Base-by-base conservation (phyloP, 1,140 invertebrate genomes). In the Neodiprion fabricii region DNA sequence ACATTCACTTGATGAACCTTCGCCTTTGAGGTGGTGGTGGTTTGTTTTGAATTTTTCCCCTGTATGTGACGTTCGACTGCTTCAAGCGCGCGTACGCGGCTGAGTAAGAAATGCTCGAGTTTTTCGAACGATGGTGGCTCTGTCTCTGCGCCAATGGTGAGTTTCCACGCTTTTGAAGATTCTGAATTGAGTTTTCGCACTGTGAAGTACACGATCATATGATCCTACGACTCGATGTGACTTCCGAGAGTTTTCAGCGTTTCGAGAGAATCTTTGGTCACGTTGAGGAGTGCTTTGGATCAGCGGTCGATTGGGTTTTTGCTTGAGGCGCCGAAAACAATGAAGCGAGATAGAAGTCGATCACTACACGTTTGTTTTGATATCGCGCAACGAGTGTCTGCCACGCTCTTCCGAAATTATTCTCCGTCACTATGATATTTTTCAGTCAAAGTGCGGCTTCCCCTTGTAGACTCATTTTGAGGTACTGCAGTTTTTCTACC, bases 361-460 rank as follows among this genome's bases (percentile, higher is more conserved):
- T 21, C 4, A 73, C 14, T 14, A 67, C 66, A 1, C 72, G 72
- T 67, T 68, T 48, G 53, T 73, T 73, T 73, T 73, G n/a, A 40
- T 73, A 73, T 48, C 72, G 65, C 9, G 61, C 28, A n/a, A 49
- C 65, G 12, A 77, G 48, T 9, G 65, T 66, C 48, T 74, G 23
- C 72, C 73, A 74, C 47, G 73, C 73, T 5, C 11, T 4, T 12
- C 50, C 50, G 50, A 71, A 74, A 72, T 77, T 77, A 10, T 68
- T 28, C 9, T 72, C 73, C 5, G 65, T 74, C 7, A 74, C 70
- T 12, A 28, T 49, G 4, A 74, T 48, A 21, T 66, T 50, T 47
- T 72, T 66, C 47, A 77, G 50, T 53, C 72, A 61, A 47, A 74
- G 65, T 28, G 12, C 70, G 12, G 73, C 68, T 48, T 77, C 68